Evolutionary conservation across 2,113 vertebrate species (phyloP), one percentile per base, ranked within the genome.

Genomic region (Mola mola): DNA sequence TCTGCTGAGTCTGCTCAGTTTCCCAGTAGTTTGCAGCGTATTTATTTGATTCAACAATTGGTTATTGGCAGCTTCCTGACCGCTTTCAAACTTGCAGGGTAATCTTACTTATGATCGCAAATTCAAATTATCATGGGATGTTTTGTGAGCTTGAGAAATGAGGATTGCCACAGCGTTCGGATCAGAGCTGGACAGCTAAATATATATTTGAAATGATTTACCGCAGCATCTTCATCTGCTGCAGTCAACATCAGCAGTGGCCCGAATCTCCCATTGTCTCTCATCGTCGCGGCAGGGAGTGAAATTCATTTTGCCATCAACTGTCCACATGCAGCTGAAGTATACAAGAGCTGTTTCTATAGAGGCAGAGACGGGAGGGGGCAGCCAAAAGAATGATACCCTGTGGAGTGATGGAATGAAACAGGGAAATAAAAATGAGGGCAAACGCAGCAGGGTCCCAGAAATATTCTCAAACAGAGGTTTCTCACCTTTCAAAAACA

Each of bases 281-380:
- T 77, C 86, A 81, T 86, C 82, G 78, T 71, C 43, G 50, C 13
- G 43, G 47, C 61, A 83, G 82, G 81, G 84, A 87, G 75, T 42
- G 67, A 58, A 77, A 87, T 87, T 81, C 75, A 82, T 84, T 86
- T 81, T 66, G 74, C 79, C 81, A 84, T 87, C 79, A 77, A 68
- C 76, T 78, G 87, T 82, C 83, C 72, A 64, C 76, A 82, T 88
- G 83, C 75, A 81, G 72, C 78, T 68, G 70, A 59, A 78, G 77
- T 47, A 49, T 29, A 66, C 11, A 6, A 59, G 56, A 67, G 73
- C 71, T 50, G 64, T 75, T 56, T 75, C 72, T 59, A 62, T 56
- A 73, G 58, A 77, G 68, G 49, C 64, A 19, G 52, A 16, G 44
- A 22, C 79, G 46, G 73, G 25, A n/a, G 81, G 84, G 64, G 28